phyloP scores from a whole-genome alignment of 2,113 vertebrate species.

The Cavia porcellus region DNA sequence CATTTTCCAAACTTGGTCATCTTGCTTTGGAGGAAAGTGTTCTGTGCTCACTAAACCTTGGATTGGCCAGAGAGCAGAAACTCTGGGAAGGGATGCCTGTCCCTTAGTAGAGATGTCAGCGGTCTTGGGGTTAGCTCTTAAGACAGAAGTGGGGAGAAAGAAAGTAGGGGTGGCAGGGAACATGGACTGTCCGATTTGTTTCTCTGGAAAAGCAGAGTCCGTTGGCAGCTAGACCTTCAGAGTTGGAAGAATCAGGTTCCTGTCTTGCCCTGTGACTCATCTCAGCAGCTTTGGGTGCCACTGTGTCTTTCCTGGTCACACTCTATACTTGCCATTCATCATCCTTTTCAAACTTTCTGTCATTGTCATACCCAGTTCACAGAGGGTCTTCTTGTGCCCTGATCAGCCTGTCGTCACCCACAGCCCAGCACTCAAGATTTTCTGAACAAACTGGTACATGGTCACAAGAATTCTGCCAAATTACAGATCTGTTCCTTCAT shows the following conservation, averaged over 20 bases:
- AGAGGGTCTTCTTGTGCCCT: not conserved
- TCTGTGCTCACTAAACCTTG: not conserved
- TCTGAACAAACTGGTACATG: not conserved
- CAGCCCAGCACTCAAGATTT: not conserved
- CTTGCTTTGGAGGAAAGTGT: not conserved
- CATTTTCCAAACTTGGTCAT: slow-evolving; percentile 41
- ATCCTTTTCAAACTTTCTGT: fast-evolving
- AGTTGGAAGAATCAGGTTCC: not conserved
- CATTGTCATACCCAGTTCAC: not conserved
- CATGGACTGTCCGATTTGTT: not conserved
- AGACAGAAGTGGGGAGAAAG: not conserved
- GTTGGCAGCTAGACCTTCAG: no score
- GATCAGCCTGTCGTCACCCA: not conserved
- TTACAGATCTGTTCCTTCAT: fast-evolving
- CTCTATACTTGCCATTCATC: not conserved
- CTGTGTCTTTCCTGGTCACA: fast-evolving
- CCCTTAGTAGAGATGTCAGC: fast-evolving
- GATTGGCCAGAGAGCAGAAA: not conserved
- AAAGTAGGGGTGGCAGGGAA: not conserved
- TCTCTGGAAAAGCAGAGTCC: not conserved
- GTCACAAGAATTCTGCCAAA: fast-evolving
- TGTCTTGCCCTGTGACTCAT: not conserved
- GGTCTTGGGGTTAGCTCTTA: fast-evolving
- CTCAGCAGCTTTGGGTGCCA: fast-evolving
- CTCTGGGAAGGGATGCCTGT: fast-evolving